Percentiles rank a stretch among this genome's conserved stretches.
phyloP scores from a whole-genome alignment of 2,888 invertebrate genomes.

The Tortrix viridana region DNA sequence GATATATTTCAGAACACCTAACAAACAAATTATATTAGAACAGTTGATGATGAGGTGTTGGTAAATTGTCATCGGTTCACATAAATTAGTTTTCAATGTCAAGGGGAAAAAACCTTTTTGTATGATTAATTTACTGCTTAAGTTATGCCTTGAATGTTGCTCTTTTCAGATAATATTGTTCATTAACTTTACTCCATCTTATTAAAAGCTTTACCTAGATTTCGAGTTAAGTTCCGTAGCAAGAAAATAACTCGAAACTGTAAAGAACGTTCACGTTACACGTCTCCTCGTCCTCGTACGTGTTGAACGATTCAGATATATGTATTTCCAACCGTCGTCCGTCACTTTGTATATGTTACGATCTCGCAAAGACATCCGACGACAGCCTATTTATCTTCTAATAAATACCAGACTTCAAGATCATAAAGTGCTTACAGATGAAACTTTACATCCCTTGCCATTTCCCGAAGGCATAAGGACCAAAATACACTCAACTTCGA shows the following conservation, averaged over 20 bases:
- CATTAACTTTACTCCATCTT: too few species aligned
- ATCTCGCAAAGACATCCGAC: conserved; percentile 75
- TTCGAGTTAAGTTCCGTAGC: not conserved
- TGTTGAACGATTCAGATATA: conserved; percentile 58
- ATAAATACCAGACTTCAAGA: conserved; percentile 70
- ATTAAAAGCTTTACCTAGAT: too few species aligned
- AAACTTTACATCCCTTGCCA: conserved; percentile 42
- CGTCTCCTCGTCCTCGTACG: conserved; percentile 4
- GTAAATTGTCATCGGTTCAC: too few species aligned
- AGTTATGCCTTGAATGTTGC: too few species aligned
- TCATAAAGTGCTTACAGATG: conserved; percentile 43
- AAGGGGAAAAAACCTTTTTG: too few species aligned
- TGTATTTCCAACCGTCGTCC: conserved; percentile 71
- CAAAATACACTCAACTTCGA: conserved; percentile 27
- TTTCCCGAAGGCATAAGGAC: conserved; percentile 36
- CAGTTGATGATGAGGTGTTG: too few species aligned
- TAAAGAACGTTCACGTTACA: too few species aligned
- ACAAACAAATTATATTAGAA: too few species aligned
- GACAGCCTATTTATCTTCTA: conserved; percentile 79
- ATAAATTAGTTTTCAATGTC: too few species aligned
- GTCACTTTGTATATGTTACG: conserved; percentile 67
- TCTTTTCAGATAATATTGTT: too few species aligned
- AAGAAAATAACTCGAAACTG: not conserved
- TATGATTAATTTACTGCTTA: too few species aligned
- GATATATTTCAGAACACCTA: too few species aligned